Evolutionary conservation across 2,888 invertebrate species (phyloP).

Genomic region (Proisotoma minuta): DNA sequence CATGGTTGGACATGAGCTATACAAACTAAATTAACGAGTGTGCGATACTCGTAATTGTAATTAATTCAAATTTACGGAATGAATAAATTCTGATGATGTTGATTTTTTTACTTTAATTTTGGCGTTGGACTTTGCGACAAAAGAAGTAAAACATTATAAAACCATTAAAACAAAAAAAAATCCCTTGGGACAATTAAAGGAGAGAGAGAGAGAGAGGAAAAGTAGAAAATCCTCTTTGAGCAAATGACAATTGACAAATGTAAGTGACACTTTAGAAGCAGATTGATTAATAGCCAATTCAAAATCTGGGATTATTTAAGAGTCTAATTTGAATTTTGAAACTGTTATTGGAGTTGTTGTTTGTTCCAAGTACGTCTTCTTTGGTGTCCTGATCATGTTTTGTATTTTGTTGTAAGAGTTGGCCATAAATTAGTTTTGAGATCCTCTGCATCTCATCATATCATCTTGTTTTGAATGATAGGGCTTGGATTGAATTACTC

Average conservation of each 20-base stretch:
- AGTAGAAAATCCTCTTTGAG: conserved; percentile 39
- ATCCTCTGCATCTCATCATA: background rate
- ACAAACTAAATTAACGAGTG: background rate
- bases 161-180: conserved; percentile 23
- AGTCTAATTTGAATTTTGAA: background rate
- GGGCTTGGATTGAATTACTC: background rate
- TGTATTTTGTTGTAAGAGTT: background rate
- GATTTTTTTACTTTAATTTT: background rate
- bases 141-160: conserved; percentile 26
- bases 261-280: conserved; percentile 36
- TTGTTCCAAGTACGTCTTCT: background rate
- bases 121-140: background rate
- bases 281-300: conserved; percentile 38
- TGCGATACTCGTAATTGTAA: background rate
- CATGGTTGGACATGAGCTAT: background rate
- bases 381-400: background rate
- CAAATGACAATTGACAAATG: conserved; percentile 43
- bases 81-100: background rate
- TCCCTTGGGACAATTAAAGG: background rate
- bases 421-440: background rate
- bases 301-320: conserved; percentile 20
- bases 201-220: conserved; percentile 20
- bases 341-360: background rate
- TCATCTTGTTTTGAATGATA: background rate
- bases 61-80: background rate